A percentile compares a stretch with the other conserved stretches of the same genome.
These are phyloP conservation scores for Circaetus cinerascens DNA, from an alignment of 2,113 vertebrate genomes.

Conservation along the genomic window DNA sequence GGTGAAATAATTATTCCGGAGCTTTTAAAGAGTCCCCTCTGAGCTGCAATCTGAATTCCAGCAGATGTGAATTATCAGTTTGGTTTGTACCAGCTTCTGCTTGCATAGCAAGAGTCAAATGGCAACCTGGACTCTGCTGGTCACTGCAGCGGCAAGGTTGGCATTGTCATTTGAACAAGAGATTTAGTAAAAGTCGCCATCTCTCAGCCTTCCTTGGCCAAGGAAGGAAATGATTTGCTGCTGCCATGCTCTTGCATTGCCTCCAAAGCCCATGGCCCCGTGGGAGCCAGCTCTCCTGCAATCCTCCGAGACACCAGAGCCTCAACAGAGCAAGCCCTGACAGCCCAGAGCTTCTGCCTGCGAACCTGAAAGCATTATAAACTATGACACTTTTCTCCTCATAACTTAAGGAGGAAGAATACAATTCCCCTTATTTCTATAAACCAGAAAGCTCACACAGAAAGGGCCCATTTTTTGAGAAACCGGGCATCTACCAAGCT, in stretches of 20 bases:
- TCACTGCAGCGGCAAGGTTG: neutral
- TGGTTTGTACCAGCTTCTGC: neutral
- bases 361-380: neutral
- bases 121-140: neutral
- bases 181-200: neutral
- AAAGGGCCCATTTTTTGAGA: neutral
- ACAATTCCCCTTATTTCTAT: neutral
- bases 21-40: constrained; percentile 14
- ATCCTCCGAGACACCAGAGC: accelerated
- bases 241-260: neutral
- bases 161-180: neutral
- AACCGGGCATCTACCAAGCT: neutral
- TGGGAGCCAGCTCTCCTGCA: accelerated
- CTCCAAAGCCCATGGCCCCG: accelerated
- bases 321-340: neutral
- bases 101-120: neutral
- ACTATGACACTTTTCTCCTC: neutral
- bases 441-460: neutral
- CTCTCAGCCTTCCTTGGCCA: neutral
- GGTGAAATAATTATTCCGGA: constrained; percentile 56
- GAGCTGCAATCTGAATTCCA: neutral
- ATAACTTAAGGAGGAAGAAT: neutral
- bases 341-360: neutral
- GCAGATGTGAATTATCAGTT: neutral
- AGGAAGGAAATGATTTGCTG: neutral